phyloP scores from a whole-genome alignment of 2,797 vertebrate species.

The Cossypha dichroa region DNA sequence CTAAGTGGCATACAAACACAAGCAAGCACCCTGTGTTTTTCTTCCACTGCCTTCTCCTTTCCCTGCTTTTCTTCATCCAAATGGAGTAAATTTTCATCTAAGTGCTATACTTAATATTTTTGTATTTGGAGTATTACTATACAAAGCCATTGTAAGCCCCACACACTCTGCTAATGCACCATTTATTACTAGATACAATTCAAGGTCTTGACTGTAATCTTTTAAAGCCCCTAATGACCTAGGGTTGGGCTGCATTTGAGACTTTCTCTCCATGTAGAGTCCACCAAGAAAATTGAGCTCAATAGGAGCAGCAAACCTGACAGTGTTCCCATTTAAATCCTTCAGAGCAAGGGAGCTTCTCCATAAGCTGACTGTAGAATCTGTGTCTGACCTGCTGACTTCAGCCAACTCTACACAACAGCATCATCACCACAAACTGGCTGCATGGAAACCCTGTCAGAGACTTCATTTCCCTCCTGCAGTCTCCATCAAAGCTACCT shows the following conservation, averaged over 20 bases:
- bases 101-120: neutral
- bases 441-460: slow-evolving; percentile 31
- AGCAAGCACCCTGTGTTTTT: slow-evolving; percentile 26
- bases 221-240: slow-evolving; percentile 30
- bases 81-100: neutral
- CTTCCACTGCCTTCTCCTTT: neutral
- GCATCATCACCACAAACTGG: slow-evolving; percentile 15
- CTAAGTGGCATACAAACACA: slow-evolving; percentile 28
- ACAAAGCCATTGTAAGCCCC: neutral
- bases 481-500: slow-evolving; percentile 30
- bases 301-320: slow-evolving; percentile 23
- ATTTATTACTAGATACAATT: slow-evolving; percentile 4
- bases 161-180: neutral
- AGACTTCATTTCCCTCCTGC: slow-evolving; percentile 45
- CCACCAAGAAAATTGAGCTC: slow-evolving; percentile 45
- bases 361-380: neutral
- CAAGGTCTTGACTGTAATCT: slow-evolving; percentile 36
- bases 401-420: slow-evolving; percentile 9
- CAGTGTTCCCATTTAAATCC: slow-evolving; percentile 43
- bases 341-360: slow-evolving; percentile 27
- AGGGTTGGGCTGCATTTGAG: neutral
- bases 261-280: neutral
- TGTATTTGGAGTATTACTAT: neutral
- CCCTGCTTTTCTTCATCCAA: slow-evolving; percentile 20
- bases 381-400: slow-evolving; percentile 26